phyloP scores from a whole-genome alignment of 1,140 invertebrate genomes.

The Polyergus mexicanus region DNA sequence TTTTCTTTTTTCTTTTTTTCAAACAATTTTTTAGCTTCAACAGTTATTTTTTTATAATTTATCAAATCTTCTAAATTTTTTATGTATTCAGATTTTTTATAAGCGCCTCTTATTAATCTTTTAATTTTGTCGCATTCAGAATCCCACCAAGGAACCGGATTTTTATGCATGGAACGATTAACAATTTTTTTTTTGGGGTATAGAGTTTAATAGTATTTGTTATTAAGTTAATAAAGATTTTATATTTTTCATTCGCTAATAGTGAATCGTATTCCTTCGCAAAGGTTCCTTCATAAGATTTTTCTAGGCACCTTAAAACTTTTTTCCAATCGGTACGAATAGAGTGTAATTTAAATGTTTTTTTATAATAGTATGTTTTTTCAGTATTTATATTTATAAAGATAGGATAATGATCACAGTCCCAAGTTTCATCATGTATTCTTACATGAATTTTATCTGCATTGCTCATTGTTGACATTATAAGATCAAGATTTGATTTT shows the following conservation, averaged over 20 bases:
- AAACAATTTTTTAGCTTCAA: constrained; percentile 52
- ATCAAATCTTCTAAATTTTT: constrained; percentile 28
- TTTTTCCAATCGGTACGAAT: neutral
- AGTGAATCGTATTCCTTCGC: neutral
- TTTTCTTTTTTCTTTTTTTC: constrained; percentile 56
- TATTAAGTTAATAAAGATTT: neutral
- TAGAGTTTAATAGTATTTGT: neutral
- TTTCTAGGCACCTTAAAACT: neutral
- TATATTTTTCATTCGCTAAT: neutral
- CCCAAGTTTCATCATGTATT: constrained; percentile 2
- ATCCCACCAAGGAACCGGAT: constrained; percentile 64
- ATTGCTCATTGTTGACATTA: constrained; percentile 23
- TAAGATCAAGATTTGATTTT: constrained; percentile 37
- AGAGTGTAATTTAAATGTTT: no score
- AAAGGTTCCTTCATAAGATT: neutral
- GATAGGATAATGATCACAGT: neutral
- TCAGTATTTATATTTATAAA: no score
- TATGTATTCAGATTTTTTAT: constrained; percentile 56
- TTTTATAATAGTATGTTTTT: no score
- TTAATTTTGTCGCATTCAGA: constrained; percentile 40
- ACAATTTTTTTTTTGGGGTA: neutral
- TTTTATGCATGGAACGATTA: constrained; percentile 15
- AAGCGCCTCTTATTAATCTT: constrained; percentile 15
- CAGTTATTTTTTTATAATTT: constrained; percentile 48
- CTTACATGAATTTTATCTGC: neutral